phyloP scores from a whole-genome alignment of 92 coral and sea anemone genomes.

The Zoanthus sansibaricus region DNA sequence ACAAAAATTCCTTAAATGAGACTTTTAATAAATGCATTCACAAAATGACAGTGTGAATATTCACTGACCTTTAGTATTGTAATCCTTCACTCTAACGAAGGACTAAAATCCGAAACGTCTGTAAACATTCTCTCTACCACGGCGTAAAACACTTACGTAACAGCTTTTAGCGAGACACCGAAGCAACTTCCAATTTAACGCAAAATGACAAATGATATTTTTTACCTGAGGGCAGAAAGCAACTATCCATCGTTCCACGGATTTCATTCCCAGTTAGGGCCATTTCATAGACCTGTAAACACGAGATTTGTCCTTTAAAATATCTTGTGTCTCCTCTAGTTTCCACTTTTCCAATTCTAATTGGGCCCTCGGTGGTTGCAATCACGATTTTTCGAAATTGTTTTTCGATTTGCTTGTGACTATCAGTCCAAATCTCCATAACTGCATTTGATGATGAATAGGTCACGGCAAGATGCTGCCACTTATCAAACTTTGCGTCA shows the following conservation, averaged over 20 bases:
- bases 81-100: no score
- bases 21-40: no score
- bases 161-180: no score
- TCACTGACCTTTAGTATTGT: no score
- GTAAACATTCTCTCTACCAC: no score
- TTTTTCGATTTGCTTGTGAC: neutral
- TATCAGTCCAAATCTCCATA: conserved; percentile 14
- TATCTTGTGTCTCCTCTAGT: neutral
- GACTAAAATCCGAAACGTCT: no score
- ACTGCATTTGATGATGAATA: conserved; percentile 2
- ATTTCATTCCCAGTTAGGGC: conserved; percentile 39
- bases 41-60: no score
- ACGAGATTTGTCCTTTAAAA: conserved; percentile 40
- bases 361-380: neutral
- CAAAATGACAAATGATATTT: no score
- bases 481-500: neutral
- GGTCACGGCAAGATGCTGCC: conserved; percentile 36
- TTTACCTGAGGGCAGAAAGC: conserved; percentile 24
- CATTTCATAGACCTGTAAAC: conserved; percentile 35
- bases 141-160: no score
- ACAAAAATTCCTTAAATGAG: no score
- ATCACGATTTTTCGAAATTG: neutral
- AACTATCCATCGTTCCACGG: neutral
- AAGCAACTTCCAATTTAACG: no score
- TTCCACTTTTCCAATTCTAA: conserved; percentile 30